Evolutionary conservation across 2,113 vertebrate species (phyloP), one percentile per base, ranked within the genome.

Genomic region (Argyrosomus japonicus): DNA sequence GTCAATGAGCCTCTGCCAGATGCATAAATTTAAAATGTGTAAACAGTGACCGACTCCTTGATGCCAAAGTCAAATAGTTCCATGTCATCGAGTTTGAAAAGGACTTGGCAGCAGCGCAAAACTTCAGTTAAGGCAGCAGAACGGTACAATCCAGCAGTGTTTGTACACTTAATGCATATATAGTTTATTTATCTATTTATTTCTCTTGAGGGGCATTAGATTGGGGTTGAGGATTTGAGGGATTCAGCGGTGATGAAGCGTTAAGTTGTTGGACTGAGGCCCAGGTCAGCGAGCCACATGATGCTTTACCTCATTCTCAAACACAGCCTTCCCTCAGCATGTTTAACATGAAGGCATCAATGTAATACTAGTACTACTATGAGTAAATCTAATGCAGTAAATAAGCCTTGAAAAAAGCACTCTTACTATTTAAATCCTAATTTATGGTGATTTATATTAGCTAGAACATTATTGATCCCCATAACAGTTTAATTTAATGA

Each of bases 1-100:
- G 71, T 71, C 60, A 65, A 85, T 81, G 71, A 48, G 23, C 73
- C 51, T 61, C 74, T 71, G 79, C 62, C 83, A 87, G 64, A 62
- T 70, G 78, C 81, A 86, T 68, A 74, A 73, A 86, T 78, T 68
- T 60, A 79, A 79, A 86, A 78, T 65, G 70, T 23, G 75, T 85
- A 77, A 87, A 90, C 43, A 88, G 70, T 73, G 29, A 60, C 68
- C 14, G 23, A 64, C 70, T 82, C 68, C 71, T 81, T 65, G 32
- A 81, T 80, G 83, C 72, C 81, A 86, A 88, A 87, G 79, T 82
- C 73, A 87, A 85, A 89, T 75, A 73, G 64, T 71, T 88, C 60
- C 72, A 87, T 81, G 81, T 89, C 40, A 86, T 79, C 19, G 40
- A 23, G 67, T 74, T 77, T 89, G 65, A 74, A 88, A 40, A 67